Evolutionary conservation across 2,113 vertebrate species (phyloP).

Genomic region (Myanophis thanlyinensis): DNA sequence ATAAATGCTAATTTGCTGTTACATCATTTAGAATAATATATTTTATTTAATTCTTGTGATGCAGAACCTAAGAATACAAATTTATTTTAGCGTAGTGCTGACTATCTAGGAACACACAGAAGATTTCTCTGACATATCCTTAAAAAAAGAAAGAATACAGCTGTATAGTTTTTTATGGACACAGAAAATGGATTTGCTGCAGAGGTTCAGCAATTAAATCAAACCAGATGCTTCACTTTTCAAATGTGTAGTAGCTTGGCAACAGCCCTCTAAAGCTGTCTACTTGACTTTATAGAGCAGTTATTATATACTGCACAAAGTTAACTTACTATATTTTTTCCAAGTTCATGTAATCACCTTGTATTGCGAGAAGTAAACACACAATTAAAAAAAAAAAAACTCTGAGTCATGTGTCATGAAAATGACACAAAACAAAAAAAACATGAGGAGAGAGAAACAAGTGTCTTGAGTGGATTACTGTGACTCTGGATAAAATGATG

Average conservation of each 20-base stretch:
- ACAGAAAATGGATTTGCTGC: conserved; percentile 23
- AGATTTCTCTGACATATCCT: conserved; percentile 17
- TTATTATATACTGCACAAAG: conserved; percentile 35
- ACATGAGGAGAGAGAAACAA: background rate
- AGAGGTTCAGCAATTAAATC: conserved; percentile 57
- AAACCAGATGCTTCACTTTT: conserved; percentile 46
- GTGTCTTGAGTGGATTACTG: background rate
- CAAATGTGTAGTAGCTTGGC: conserved; percentile 26
- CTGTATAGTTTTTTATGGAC: conserved; percentile 34
- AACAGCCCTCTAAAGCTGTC: conserved; percentile 44
- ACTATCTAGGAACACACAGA: background rate
- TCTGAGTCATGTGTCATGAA: background rate
- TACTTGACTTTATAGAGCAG: conserved; percentile 57
- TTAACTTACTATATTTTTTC: conserved; percentile 35
- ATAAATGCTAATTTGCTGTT: background rate
- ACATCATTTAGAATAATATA: background rate
- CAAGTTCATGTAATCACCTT: conserved; percentile 21
- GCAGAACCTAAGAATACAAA: background rate
- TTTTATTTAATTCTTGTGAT: background rate
- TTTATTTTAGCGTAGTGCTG: background rate
- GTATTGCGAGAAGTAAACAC: background rate
- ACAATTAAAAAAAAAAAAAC: background rate
- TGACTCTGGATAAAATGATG: background rate
- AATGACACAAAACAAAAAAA: background rate
- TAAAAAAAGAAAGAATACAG: conserved; percentile 15